Conservation (phyloP, 2,888 invertebrate species). For the Coenonympha arcania region DNA sequence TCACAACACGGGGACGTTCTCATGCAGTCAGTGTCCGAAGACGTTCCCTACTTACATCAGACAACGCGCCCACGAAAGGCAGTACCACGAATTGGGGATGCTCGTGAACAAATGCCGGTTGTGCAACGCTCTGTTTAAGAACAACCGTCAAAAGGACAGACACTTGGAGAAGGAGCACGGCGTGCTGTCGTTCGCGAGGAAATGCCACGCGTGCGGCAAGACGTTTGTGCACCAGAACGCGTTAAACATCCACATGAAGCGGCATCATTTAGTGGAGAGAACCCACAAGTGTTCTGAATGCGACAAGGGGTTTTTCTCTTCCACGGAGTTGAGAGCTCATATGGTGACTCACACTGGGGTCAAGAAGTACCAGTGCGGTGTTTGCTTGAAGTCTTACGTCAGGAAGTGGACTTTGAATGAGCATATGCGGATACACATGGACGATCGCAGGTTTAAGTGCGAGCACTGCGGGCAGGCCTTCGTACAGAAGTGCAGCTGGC, state of each 20-base stretch:
- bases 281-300: conserved; percentile 32
- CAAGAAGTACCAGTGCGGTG: conserved; percentile 46
- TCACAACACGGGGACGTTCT: conserved; percentile 40
- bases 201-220: conserved; percentile 46
- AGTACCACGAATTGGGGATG: conserved; percentile 26
- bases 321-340: conserved; percentile 46
- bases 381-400: conserved; percentile 44
- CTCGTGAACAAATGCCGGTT: conserved; percentile 38
- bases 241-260: conserved; percentile 43
- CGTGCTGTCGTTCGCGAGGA: conserved; percentile 24
- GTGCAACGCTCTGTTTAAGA: conserved; percentile 48
- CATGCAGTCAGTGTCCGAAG: conserved; percentile 42
- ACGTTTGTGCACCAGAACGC: conserved; percentile 37
- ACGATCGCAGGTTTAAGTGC: conserved; percentile 35
- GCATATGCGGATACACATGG: conserved; percentile 39
- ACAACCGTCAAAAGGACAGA: conserved; percentile 31
- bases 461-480: conserved; percentile 35
- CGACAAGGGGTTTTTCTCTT: conserved; percentile 44
- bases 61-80: conserved; percentile 27
- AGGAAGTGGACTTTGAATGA: conserved; percentile 36
- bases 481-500: conserved; percentile 36
- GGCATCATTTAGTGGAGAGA: conserved; percentile 49
- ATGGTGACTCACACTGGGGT: conserved; percentile 47
- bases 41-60: conserved; percentile 32
- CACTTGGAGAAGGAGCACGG: conserved; percentile 31